Conservation (phyloP, 2,113 vertebrate species). For the Butastur rufipennis region DNA sequence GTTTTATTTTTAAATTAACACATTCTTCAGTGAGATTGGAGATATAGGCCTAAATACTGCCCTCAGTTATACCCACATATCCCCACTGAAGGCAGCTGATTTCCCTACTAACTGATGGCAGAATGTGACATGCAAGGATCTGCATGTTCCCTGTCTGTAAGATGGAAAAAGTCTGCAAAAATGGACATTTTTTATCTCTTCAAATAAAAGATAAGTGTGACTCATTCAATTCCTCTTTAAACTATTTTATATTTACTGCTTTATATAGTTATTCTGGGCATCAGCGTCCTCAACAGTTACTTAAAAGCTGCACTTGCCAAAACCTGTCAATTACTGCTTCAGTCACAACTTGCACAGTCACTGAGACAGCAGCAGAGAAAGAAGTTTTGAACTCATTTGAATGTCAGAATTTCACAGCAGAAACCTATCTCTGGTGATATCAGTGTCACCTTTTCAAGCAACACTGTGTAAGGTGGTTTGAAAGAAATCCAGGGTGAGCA, state of each 20-base stretch:
- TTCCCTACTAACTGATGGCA: background rate
- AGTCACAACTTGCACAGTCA: slow-evolving; percentile 11
- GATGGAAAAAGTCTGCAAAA: background rate
- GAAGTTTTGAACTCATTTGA: background rate
- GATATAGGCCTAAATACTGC: background rate
- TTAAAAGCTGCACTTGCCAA: background rate
- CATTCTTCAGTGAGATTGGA: background rate
- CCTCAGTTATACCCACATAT: background rate
- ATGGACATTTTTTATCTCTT: background rate
- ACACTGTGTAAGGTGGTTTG: background rate
- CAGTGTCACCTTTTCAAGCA: background rate
- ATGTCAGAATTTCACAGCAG: background rate
- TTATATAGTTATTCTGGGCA: background rate
- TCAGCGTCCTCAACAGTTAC: background rate
- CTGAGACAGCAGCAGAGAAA: background rate
- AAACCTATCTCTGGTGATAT: background rate
- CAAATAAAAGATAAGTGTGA: background rate
- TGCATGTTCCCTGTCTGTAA: background rate
- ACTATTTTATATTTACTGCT: background rate
- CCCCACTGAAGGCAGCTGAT: background rate
- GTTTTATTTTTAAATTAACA: background rate
- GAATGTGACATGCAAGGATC: background rate
- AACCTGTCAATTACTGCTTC: background rate
- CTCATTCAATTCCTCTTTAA: background rate
- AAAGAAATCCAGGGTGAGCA: background rate